Evolutionary conservation across 2,113 vertebrate species (phyloP), one percentile per base, ranked within the genome.

Genomic region (Nycticorax nycticorax): DNA sequence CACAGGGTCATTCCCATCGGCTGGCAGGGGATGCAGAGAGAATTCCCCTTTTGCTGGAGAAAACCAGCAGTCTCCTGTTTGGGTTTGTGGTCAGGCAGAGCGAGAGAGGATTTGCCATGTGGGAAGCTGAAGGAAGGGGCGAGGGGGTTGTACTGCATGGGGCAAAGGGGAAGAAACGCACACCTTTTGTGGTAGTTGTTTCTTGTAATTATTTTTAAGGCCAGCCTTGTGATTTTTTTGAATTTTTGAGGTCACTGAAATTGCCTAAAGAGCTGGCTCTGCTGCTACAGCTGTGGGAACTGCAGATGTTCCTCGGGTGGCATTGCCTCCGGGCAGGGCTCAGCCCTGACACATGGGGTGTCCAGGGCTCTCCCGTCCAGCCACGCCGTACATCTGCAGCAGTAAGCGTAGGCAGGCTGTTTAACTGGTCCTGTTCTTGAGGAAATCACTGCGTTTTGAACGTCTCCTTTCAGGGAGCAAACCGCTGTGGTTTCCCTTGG

Each of bases 351-450:
- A 14, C 43, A 7, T 4, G 2, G 39, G 24, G 8, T 8, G 15
- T 5, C 28, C 20, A 3, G 64, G 81, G 53, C 37, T 56, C 39
- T 57, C 47, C 80, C 55, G 3, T 30, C 43, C 75, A 14, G 32
- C 77, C 67, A 2, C 6, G 4, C 63, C 4, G 3, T 10, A 30
- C 16, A 4, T 22, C 50, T 55, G 80, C 75, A 66, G 64, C 64
- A 14, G 4, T 7, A 13, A 1, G 0, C 1, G 1, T 4, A 9
- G n/a, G 35, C 47, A 10, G 43, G 3, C 12, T 33, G 0, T 3
- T 37, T 20, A 41, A 32, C 43, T 28, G 30, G n/a, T 14, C 71
- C 33, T 28, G 27, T 17, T 47, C 23, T 15, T 62, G 33, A 74
- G 62, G 84, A 48, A 41, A 68, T 57, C 23, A 0, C 27, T 2